Base-by-base conservation (phyloP, 1,140 invertebrate species). In the Cyphomyrmex costatus region DNA sequence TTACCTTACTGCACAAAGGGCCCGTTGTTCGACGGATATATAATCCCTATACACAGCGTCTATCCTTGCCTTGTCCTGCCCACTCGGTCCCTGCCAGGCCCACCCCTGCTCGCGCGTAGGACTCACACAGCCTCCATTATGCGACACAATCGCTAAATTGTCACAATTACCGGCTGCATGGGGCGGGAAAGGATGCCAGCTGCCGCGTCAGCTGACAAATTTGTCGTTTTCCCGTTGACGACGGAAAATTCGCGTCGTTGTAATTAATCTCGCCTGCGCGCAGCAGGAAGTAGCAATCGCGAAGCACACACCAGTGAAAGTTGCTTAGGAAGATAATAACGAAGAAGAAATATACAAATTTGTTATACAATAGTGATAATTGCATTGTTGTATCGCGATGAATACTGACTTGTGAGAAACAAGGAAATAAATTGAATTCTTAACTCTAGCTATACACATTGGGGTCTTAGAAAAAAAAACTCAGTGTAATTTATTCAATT, bases 131-230 rank as follows among this genome's bases (percentile, higher is more conserved):
- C 21, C 53, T 51, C 91, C 83, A 89, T 91, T 91, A 89, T 92
- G 63, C 24, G 60, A 79, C 89, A 91, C 91, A 89, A 92, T 92
- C 86, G 86, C 74, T 88, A 92, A 92, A 91, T 89, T 87, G 91
- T 92, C 86, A 92, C 89, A 92, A 92, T 92, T 91, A 91, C 73
- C 82, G 89, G 53, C 19, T 16, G 61, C 21, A 46, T 56, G 27
- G 49, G 33, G 76, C 61, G 21, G 33, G 73, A 36, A 51, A 51
- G 49, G n/a, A 21, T 49, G 71, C 58, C 89, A 90, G 85, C 89
- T 90, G 89, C 77, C 85, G 88, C 66, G 88, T 89, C 89, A 87
- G 86, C 89, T 88, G 88, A 90, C 89, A 71, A 74, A 90, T 88
- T 88, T 74, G 42, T 86, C 24, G 65, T 60, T 60, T 56, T 53